A percentile compares a stretch with the other conserved stretches of the same genome.
phyloP scores from a whole-genome alignment of 2,797 vertebrate genomes.

The Lacerta bilineata region DNA sequence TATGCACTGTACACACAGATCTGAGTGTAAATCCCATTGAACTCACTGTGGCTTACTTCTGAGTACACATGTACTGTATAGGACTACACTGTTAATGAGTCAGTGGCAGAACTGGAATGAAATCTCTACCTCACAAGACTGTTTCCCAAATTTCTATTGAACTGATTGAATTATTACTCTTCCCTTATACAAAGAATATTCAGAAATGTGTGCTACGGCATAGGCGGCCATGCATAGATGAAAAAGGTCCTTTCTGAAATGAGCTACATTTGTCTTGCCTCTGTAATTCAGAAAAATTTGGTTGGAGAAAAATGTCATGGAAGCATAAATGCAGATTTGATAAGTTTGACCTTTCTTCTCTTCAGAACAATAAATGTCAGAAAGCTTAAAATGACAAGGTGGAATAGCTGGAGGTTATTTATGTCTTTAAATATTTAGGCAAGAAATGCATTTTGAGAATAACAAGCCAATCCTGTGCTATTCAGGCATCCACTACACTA shows the following conservation, averaged over 20 bases:
- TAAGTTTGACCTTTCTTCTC: conserved; percentile 82
- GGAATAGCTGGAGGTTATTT: conserved; percentile 77
- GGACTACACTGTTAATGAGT: not conserved
- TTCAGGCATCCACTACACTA: not conserved
- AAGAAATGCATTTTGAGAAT: conserved; percentile 74
- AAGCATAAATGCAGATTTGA: conserved; percentile 81
- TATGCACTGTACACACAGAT: not conserved
- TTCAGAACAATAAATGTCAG: conserved; percentile 82
- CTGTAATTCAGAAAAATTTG: conserved; percentile 76
- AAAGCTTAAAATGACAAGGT: conserved; percentile 80
- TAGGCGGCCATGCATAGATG: conserved; percentile 36
- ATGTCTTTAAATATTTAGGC: conserved; percentile 82
- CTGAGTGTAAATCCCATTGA: not conserved
- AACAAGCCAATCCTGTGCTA: conserved; percentile 61
- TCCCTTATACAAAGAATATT: conserved; percentile 42
- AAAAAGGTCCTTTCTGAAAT: conserved; percentile 68
- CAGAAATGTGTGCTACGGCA: conserved; percentile 33
- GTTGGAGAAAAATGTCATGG: conserved; percentile 80
- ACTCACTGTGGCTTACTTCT: not conserved
- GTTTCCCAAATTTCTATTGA: conserved; percentile 26
- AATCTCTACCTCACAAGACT: not conserved
- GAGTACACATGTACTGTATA: not conserved
- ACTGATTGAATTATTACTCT: conserved; percentile 4
- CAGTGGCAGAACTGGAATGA: not conserved
- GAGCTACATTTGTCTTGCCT: conserved; percentile 71